A percentile compares a stretch with the other conserved stretches of the same genome.
phyloP scores from a whole-genome alignment of 1,140 invertebrate genomes.

The Trachymyrmex cornetzi region DNA sequence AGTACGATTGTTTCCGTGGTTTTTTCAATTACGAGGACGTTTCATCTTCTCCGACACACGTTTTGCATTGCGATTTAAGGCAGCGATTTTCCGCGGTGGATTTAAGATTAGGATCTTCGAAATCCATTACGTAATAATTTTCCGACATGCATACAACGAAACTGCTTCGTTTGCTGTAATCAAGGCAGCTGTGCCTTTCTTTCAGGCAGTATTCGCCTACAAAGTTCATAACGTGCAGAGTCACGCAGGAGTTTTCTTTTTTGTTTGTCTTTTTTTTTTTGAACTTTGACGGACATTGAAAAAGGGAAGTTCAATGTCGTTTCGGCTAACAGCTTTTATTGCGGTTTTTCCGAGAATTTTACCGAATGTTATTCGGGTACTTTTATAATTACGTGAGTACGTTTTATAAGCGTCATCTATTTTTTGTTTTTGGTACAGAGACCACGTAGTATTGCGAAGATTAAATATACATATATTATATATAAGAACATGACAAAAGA shows the following conservation, averaged over 20 bases:
- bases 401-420: constrained; percentile 41
- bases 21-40: constrained; percentile 41
- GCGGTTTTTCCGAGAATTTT: constrained; percentile 16
- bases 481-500: constrained; percentile 36
- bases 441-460: constrained; percentile 33
- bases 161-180: constrained; percentile 47
- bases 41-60: constrained; percentile 4
- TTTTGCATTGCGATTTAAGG: constrained; percentile 46
- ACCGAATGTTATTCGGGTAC: neutral
- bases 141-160: constrained; percentile 50
- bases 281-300: constrained; percentile 19
- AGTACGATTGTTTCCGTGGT: constrained; percentile 44
- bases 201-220: neutral
- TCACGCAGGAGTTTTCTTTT: constrained; percentile 12
- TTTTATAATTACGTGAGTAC: constrained; percentile 23
- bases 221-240: neutral
- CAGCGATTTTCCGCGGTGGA: neutral
- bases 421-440: constrained; percentile 38
- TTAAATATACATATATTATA: constrained; percentile 12
- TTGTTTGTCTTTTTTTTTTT: constrained; percentile 10
- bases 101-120: constrained; percentile 32
- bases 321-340: constrained; percentile 27
- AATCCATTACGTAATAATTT: constrained; percentile 43
- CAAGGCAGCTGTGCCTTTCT: constrained; percentile 31
- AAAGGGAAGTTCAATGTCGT: constrained; percentile 21